Evolutionary conservation across 2,797 vertebrate genomes (phyloP), one percentile per base, ranked within the genome.

Genomic region (Gobionotothen gibberifrons): DNA sequence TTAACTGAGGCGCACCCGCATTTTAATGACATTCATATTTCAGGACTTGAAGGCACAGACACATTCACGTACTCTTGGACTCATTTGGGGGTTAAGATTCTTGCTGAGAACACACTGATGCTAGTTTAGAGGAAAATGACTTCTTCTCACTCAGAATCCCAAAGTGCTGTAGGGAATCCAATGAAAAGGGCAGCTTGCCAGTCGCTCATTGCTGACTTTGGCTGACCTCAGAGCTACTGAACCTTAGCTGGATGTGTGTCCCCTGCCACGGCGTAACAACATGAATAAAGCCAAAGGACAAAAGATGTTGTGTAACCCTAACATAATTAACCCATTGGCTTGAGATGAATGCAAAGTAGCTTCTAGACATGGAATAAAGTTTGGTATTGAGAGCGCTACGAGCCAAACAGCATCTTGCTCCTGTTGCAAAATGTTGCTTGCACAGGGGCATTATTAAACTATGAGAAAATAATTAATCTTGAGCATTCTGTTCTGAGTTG

Each of bases 381-480:
- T 8, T 40, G 16, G 36, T 29, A 47, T 44, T 54, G 9, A 47
- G 36, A 69, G 21, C 10, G 19, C 53, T 57, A 14, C 15, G 29
- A 40, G 15, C 29, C 47, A 53, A 71, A 42, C 47, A 73, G 6
- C 5, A 26, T 72, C 58, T 57, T 1, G 11, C 22, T 72, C 48
- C 56, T 29, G 44, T 57, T 76, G 53, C 76, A 79, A 57, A 58
- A 40, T 6, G 32, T 6, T 36, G 29, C 51, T 66, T 63, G 58
- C 61, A 48, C 49, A 47, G 8, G 19, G 19, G 13, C 52, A 12
- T 64, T 80, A 72, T 61, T 69, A 57, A 75, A 86, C 76, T 47
- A 70, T 12, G 39, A 73, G 57, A 65, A 68, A 84, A 72, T 61
- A 13, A 81, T 74, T 72, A 56, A 70, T 77, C 64, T 49, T 54